These are phyloP conservation scores for Rhynchomys soricoides DNA, from an alignment of 2,113 vertebrate genomes.

Conservation along the genomic window DNA sequence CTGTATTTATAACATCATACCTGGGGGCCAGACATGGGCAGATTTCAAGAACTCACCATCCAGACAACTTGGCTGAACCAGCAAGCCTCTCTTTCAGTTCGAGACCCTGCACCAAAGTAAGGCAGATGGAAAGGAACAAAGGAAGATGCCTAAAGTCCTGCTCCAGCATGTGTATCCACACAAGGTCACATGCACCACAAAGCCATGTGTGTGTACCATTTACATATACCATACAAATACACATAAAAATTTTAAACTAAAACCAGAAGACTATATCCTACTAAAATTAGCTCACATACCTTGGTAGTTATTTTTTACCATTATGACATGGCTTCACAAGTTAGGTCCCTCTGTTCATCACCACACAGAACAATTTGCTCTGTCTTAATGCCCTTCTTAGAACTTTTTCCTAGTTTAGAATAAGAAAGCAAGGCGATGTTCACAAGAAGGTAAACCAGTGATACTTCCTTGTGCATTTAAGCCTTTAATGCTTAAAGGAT, in stretches of 20 bases:
- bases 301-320: constrained; percentile 9
- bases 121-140: neutral
- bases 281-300: constrained; percentile 5
- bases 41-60: neutral
- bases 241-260: neutral
- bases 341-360: constrained; percentile 31
- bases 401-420: neutral
- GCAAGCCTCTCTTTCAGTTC: neutral
- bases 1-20: neutral
- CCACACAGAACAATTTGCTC: constrained; percentile 18
- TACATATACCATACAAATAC: neutral
- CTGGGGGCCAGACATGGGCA: neutral
- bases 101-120: neutral
- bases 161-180: neutral
- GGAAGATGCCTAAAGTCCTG: neutral
- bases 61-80: neutral
- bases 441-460: neutral
- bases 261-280: constrained; percentile 20
- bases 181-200: neutral
- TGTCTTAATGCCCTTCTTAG: neutral
- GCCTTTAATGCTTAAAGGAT: neutral
- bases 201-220: too few relatives aligned
- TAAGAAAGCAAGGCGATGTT: neutral
- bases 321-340: neutral
- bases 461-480: neutral